Base-by-base conservation (phyloP, 2,888 invertebrate genomes). In the Tricholauxania praeusta region DNA sequence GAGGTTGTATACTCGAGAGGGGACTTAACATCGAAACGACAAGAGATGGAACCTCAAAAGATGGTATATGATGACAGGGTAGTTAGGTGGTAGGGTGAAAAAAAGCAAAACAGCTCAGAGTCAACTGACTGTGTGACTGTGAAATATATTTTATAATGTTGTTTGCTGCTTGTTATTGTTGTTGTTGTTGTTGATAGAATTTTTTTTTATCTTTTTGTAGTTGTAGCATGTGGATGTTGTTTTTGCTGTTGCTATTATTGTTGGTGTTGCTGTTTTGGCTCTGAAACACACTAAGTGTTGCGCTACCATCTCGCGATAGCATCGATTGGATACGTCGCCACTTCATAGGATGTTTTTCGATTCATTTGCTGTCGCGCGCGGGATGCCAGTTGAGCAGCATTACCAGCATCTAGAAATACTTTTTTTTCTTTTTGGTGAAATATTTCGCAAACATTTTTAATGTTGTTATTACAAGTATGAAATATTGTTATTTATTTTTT, bases 301-400 rank as follows among this genome's bases (percentile, higher is more conserved):
- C 62, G 52, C 55, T 17, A n/a, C 22, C 48, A 15, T 3, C n/a
- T 51, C 51, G 51, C n/a, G 53, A n/a, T 53, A 8, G 53, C 17
- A 53, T 53, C 28, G 28, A 28, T 53, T 19, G n/a, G n/a, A 17
- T 53, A n/a, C 63, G 60, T 28, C 32, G 15, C 64, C 15, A 8
- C 22, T 51, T n/a, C 19, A 17, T 32, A 55, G 22, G 14, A 19
- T 59, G 12, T 17, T 62, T 79, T 79, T 80, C 80, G 82, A 79
- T 82, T 82, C 84, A 84, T 83, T 84, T 84, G 80, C 82, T 81
- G 72, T 74, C 47, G 48, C 70, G 53, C 70, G 70, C 70, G 55
- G 60, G 72, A 72, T 72, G 47, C 52, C 55, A 69, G 53, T 67
- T 62, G 49, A 70, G 63, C 69, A 69, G 64, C 57, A 65, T 47